These are phyloP conservation scores for Metopia argyrocephala DNA, from an alignment of 2,888 invertebrate genomes.

Conservation along the genomic window DNA sequence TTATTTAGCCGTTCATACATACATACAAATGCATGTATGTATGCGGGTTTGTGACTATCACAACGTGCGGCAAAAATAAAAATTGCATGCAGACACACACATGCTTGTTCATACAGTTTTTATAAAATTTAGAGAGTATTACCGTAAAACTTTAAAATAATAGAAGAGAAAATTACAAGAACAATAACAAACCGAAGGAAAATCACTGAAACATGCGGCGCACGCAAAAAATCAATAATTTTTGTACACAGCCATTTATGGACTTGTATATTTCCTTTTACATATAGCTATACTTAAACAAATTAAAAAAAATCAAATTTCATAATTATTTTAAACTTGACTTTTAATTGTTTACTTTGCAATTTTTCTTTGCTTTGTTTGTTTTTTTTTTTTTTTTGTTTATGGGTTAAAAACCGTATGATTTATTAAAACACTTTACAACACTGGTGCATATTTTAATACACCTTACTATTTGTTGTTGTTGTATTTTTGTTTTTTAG, in stretches of 20 bases:
- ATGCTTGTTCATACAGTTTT: slow-evolving; percentile 44
- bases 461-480: slow-evolving; percentile 47
- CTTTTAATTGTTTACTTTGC: slow-evolving; percentile 24
- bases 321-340: neutral
- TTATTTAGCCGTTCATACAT: neutral
- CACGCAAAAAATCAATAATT: slow-evolving; percentile 60
- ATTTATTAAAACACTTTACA: slow-evolving; percentile 42
- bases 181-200: slow-evolving; percentile 36
- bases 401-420: too few species aligned
- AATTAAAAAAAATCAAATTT: too few species aligned
- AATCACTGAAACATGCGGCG: slow-evolving; percentile 53
- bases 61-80: neutral
- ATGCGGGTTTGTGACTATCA: neutral
- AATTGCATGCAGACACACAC: neutral
- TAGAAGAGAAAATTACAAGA: slow-evolving; percentile 14
- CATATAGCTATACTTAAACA: too few species aligned
- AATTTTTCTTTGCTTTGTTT: neutral
- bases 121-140: slow-evolving; percentile 53
- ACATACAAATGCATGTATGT: neutral
- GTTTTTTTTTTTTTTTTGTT: neutral
- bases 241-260: slow-evolving; percentile 27
- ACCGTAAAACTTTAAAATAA: slow-evolving; percentile 1
- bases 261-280: neutral
- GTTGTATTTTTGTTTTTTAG: slow-evolving; percentile 30
- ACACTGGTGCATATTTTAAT: slow-evolving; percentile 35